These are phyloP conservation scores for Chanos chanos DNA, from an alignment of 2,797 vertebrate species.

Conservation along the genomic window DNA sequence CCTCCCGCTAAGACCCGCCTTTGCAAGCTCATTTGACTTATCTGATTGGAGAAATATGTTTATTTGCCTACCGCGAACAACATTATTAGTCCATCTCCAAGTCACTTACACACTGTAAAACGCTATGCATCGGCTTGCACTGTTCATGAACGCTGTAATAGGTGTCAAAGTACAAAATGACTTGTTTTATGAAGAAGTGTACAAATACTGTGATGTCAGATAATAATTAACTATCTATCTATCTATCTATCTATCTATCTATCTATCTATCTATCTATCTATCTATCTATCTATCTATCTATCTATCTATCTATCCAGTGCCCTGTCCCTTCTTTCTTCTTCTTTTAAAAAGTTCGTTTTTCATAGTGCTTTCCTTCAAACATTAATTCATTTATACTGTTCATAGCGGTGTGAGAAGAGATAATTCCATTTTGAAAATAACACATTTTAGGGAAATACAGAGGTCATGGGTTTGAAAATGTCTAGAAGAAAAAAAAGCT, in stretches of 20 bases:
- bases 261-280: conserved; percentile 12
- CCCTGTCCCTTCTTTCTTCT: conserved; percentile 29
- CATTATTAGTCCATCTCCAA: conserved; percentile 17
- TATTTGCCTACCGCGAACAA: not conserved
- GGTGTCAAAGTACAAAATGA: conserved; percentile 16
- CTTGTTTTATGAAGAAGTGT: too few species aligned
- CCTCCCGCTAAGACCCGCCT: conserved; percentile 27
- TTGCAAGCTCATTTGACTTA: not conserved
- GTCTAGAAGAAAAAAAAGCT: too few species aligned
- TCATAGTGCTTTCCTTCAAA: too few species aligned
- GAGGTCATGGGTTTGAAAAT: too few species aligned
- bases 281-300: conserved; percentile 12
- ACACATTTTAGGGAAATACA: too few species aligned
- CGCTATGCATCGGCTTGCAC: conserved; percentile 34
- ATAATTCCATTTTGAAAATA: too few species aligned
- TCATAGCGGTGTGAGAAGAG: too few species aligned
- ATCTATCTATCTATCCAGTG: conserved; percentile 41
- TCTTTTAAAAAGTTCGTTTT: conserved; percentile 16
- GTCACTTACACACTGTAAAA: conserved; percentile 17
- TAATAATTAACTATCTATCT: not conserved
- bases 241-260: conserved; percentile 13
- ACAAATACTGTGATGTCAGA: too few species aligned
- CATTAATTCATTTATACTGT: too few species aligned
- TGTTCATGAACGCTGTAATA: not conserved
- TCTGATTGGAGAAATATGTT: conserved; percentile 13